Conservation (phyloP, 2,888 invertebrate species). For the Tachina fera region DNA sequence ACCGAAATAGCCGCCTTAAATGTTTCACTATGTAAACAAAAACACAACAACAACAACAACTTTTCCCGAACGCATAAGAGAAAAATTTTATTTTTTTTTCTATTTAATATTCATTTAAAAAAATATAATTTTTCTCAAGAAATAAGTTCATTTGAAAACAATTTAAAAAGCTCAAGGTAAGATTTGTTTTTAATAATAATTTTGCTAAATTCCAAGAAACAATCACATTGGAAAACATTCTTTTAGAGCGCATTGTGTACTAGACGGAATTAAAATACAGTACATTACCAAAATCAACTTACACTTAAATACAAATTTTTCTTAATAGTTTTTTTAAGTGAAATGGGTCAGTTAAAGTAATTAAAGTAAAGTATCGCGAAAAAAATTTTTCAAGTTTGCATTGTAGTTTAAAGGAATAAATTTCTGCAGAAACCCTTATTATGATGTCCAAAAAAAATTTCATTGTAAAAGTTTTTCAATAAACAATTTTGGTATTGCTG, state of each 20-base stretch:
- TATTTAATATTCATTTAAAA: slow-evolving; percentile 15
- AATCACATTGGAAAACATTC: slow-evolving; percentile 41
- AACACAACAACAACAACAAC: slow-evolving; percentile 41
- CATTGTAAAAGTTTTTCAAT: too few relatives aligned
- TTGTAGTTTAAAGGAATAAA: neutral
- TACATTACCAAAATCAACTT: neutral
- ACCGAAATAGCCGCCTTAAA: slow-evolving; percentile 82
- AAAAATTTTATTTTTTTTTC: slow-evolving; percentile 66
- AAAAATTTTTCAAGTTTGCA: slow-evolving; percentile 22
- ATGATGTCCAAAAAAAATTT: neutral
- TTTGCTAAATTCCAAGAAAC: neutral
- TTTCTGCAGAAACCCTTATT: neutral
- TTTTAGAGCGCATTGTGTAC: slow-evolving; percentile 8
- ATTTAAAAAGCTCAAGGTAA: slow-evolving; percentile 60
- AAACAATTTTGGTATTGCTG: too few relatives aligned
- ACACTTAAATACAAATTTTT: neutral
- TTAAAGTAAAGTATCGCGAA: neutral
- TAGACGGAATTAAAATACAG: slow-evolving; percentile 39
- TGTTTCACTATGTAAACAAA: slow-evolving; percentile 79
- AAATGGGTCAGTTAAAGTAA: slow-evolving; percentile 14
- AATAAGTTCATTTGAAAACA: slow-evolving; percentile 6
- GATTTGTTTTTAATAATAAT: slow-evolving; percentile 45
- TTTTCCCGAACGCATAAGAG: slow-evolving; percentile 36
- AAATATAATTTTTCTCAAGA: slow-evolving; percentile 57
- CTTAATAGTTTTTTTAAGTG: neutral